A percentile compares a stretch with the other conserved stretches of the same genome.
These are phyloP conservation scores for Eupithecia centaureata DNA, from an alignment of 2,888 invertebrate genomes.

Conservation along the genomic window DNA sequence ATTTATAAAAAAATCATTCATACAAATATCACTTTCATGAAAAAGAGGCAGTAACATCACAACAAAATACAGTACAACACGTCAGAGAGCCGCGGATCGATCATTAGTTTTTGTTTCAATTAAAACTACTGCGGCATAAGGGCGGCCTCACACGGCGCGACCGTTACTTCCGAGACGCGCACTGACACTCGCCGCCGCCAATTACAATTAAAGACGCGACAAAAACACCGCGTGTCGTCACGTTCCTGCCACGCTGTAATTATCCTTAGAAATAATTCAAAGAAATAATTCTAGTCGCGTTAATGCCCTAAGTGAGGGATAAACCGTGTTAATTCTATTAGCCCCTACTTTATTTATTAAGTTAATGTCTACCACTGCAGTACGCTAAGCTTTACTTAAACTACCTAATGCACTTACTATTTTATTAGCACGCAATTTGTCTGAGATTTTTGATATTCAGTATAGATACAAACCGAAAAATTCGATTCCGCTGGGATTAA, in stretches of 20 bases:
- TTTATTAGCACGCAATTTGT: neutral
- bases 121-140: conserved; percentile 54
- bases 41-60: no score
- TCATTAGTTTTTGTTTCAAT: conserved; percentile 59
- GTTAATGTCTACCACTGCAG: neutral
- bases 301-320: conserved; percentile 38
- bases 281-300: conserved; percentile 38
- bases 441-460: neutral
- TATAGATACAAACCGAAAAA: neutral
- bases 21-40: no score
- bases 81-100: conserved; percentile 43
- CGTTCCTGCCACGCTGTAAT: conserved; percentile 34
- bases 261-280: conserved; percentile 30
- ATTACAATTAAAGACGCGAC: conserved; percentile 48
- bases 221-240: conserved; percentile 35
- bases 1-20: no score
- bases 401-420: neutral
- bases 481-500: neutral
- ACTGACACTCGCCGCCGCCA: conserved; percentile 35
- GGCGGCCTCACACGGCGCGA: conserved; percentile 54
- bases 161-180: conserved; percentile 45
- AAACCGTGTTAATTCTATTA: conserved; percentile 42
- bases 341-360: conserved; percentile 5
- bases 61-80: conserved; percentile 16
- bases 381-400: no score